These are phyloP conservation scores for Rhopalosiphum maidis DNA, from an alignment of 1,140 invertebrate species.

Conservation along the genomic window DNA sequence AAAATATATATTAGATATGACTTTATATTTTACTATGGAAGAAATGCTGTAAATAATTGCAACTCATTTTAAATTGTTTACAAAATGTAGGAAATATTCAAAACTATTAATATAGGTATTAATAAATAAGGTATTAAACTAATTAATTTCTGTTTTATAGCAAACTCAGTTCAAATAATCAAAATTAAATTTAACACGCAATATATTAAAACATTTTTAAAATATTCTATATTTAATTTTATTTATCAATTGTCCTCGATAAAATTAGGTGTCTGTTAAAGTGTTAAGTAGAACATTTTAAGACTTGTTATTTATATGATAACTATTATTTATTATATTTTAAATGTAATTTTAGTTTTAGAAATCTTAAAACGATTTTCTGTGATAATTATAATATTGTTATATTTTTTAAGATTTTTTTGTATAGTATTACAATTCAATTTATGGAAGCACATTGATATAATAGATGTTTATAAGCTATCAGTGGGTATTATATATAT, in stretches of 20 bases:
- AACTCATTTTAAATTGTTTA: background rate
- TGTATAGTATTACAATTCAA: background rate
- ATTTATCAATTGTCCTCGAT: too few species aligned
- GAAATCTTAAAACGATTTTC: background rate
- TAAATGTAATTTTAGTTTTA: background rate
- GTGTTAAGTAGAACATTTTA: too few species aligned
- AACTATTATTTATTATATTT: too few species aligned
- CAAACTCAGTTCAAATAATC: background rate
- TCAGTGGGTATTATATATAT: background rate
- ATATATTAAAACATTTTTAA: background rate
- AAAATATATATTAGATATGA: too few species aligned
- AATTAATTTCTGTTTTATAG: background rate
- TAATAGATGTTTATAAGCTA: background rate
- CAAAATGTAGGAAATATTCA: background rate
- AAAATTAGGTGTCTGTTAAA: too few species aligned
- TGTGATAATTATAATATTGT: background rate
- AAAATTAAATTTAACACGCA: background rate
- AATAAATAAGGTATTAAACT: background rate
- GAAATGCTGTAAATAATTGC: background rate
- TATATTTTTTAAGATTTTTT: too few species aligned
- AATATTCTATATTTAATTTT: too few species aligned
- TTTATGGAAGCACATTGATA: background rate
- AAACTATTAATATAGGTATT: background rate
- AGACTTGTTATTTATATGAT: too few species aligned
- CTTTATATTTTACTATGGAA: background rate